Percentiles rank a stretch among this genome's conserved stretches.
These are phyloP conservation scores for Perca flavescens DNA, from an alignment of 2,113 vertebrate species.

Conservation along the genomic window DNA sequence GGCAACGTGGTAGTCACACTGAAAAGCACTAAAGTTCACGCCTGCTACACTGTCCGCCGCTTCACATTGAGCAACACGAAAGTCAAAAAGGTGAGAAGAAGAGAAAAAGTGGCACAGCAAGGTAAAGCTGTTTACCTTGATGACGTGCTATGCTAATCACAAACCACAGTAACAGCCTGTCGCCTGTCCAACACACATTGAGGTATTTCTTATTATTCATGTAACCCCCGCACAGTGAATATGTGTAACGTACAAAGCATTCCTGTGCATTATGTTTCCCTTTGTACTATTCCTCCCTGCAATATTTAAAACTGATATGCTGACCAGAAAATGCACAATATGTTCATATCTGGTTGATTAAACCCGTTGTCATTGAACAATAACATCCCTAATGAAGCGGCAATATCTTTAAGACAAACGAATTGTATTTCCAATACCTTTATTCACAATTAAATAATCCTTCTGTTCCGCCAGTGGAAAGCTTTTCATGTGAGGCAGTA, in stretches of 20 bases:
- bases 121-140: no score
- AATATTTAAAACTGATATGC: not conserved
- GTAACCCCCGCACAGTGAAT: no score
- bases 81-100: slow-evolving; percentile 90
- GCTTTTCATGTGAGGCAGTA: no score
- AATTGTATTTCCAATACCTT: no score
- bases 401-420: no score
- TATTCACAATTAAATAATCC: no score
- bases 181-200: no score
- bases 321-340: not conserved
- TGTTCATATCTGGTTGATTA: not conserved
- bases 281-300: not conserved
- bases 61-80: slow-evolving; percentile 92
- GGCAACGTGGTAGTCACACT: slow-evolving; percentile 92
- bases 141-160: not conserved
- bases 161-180: not conserved
- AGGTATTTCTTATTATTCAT: no score
- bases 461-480: no score
- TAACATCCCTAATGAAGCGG: not conserved
- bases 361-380: not conserved
- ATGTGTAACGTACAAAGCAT: no score
- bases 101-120: not conserved
- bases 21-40: slow-evolving; percentile 91
- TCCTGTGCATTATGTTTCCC: not conserved
- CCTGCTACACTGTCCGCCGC: slow-evolving; percentile 92